These are phyloP conservation scores for Pseudochaenichthys georgianus DNA, from an alignment of 2,797 vertebrate species.

Conservation along the genomic window DNA sequence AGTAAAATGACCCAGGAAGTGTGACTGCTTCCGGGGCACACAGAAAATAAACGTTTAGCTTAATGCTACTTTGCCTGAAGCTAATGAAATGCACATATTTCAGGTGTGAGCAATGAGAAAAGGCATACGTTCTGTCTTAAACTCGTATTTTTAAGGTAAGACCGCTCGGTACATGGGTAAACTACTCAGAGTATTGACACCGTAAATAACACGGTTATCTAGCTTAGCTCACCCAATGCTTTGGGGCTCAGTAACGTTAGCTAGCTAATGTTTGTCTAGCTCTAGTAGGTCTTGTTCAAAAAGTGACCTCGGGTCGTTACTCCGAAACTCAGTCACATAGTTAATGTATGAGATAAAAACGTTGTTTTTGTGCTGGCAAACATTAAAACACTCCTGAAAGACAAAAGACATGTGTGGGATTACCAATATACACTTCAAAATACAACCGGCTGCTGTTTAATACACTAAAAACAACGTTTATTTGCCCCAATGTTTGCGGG, in stretches of 20 bases:
- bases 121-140: fast-evolving
- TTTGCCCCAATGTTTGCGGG: neutral
- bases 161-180: fast-evolving
- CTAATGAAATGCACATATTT: neutral
- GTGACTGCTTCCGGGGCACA: slow-evolving; percentile 19
- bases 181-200: no score
- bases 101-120: neutral
- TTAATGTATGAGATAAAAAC: neutral
- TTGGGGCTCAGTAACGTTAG: neutral
- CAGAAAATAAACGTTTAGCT: neutral
- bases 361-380: neutral
- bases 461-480: neutral
- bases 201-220: neutral
- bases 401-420: neutral
- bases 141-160: slow-evolving; percentile 8
- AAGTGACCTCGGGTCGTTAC: neutral
- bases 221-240: neutral
- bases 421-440: neutral
- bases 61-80: no score
- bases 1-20: no score
- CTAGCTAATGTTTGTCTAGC: neutral
- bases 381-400: neutral
- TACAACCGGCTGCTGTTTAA: neutral
- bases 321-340: neutral
- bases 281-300: no score